These are phyloP conservation scores for Danio tinwini DNA, from an alignment of 2,797 vertebrate species.

Conservation along the genomic window DNA sequence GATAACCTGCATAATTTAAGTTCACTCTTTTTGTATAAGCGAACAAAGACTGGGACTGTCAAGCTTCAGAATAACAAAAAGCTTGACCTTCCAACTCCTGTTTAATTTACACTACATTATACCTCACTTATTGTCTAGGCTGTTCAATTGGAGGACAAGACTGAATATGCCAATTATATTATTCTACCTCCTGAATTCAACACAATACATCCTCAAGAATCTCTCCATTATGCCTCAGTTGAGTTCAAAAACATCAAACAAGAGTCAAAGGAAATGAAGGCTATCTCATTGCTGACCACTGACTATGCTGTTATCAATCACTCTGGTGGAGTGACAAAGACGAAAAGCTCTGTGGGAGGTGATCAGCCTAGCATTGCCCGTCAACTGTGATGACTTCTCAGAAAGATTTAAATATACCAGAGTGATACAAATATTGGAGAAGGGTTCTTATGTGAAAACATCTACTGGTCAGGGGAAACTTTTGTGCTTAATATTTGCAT, in stretches of 20 bases:
- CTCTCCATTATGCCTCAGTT: constrained; percentile 39
- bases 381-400: background rate
- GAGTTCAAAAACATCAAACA: constrained; percentile 6
- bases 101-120: too few species aligned
- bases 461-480: too few species aligned
- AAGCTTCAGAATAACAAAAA: background rate
- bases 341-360: background rate
- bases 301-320: constrained; percentile 6
- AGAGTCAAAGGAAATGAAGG: constrained; percentile 23
- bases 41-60: background rate
- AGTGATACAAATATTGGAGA: background rate
- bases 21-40: too few species aligned
- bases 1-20: too few species aligned
- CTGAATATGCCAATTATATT: background rate
- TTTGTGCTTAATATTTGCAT: too few species aligned
- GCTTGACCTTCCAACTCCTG: too few species aligned
- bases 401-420: background rate
- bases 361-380: background rate
- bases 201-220: background rate
- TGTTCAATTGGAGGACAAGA: background rate
- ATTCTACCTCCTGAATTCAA: background rate
- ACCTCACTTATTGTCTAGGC: background rate
- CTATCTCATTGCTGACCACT: background rate
- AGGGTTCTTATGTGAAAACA: too few species aligned
- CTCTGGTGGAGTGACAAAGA: background rate